Base-by-base conservation (phyloP, 2,888 invertebrate species). In the Oxytorus armatus region DNA sequence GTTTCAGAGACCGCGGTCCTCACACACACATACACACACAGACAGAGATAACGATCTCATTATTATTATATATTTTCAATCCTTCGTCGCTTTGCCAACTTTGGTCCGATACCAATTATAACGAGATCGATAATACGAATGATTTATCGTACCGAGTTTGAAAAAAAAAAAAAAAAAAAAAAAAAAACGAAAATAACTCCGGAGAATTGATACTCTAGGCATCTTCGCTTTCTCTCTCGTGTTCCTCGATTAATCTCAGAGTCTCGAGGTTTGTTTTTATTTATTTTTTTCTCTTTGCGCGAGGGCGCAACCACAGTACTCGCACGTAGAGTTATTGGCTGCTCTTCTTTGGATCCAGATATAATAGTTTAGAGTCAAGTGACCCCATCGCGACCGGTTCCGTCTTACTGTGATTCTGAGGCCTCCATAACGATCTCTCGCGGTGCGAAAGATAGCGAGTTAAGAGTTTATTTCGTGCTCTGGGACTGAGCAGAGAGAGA, bases 341-440 rank as follows among this genome's bases (percentile, higher is more conserved):
- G 47, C 29, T 57, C 59, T 68, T 69, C 75, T 49, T 29, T n/a
- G n/a, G 29, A 5, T 29, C 29, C 29, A 29, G 29, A 29, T 29
- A 29, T 29, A 29, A 4, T 55, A 57, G 69, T 63, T 29, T 59
- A 49, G 55, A 39, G 83, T 75, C 77, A 69, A 75, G 82, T 79
- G 79, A 79, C 79, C 79, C 79, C 75, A 72, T 39, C 59, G 74
- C 79, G 79, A 79, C 79, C 66, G 79, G 75, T 74, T 77, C 59
- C 61, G 47, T 63, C 47, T 39, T 16, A 39, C 42, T 51, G 18
- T 65, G 42, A 65, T 44, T 49, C 49, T 77, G 72, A 29, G 72
- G 73, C 63, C 77, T 77, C 66, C 68, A 63, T 77, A 73, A 68
- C 66, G 77, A 53, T 70, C 36, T 74, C 68, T 39, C 68, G 66